phyloP scores from a whole-genome alignment of 2,888 invertebrate genomes.

The Macropis europaea region DNA sequence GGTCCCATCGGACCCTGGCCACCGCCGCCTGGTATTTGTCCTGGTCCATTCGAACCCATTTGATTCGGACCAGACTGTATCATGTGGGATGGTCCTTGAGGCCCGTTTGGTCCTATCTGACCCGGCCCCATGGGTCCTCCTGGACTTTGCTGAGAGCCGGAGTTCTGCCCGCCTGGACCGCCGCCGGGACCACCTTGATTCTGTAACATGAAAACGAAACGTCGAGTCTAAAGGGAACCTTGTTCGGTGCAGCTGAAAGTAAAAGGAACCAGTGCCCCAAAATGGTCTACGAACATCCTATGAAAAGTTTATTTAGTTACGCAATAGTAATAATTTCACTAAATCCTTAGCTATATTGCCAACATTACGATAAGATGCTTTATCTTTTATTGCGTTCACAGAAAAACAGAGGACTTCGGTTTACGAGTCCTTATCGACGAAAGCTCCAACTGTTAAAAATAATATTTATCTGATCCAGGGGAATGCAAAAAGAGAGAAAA shows the following conservation, averaged over 20 bases:
- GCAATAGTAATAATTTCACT: too few species aligned
- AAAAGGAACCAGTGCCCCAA: too few species aligned
- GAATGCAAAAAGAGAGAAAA: neutral
- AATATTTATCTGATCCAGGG: neutral
- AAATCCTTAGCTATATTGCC: too few species aligned
- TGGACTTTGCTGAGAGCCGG: conserved; percentile 72
- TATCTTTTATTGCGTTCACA: too few species aligned
- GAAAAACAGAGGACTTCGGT: neutral
- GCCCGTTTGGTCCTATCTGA: conserved; percentile 70
- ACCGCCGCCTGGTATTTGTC: conserved; percentile 60
- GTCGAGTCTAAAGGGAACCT: too few species aligned
- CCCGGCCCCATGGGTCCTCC: conserved; percentile 68
- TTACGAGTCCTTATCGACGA: neutral
- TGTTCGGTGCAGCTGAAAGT: too few species aligned
- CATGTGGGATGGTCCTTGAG: conserved; percentile 69
- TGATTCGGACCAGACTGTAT: conserved; percentile 62
- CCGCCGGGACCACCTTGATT: conserved; percentile 70
- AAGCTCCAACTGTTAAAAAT: neutral
- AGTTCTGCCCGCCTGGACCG: conserved; percentile 67
- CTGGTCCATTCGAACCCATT: conserved; percentile 62
- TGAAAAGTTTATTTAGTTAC: too few species aligned
- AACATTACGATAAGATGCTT: too few species aligned
- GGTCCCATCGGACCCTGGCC: conserved; percentile 68
- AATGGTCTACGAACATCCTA: too few species aligned
- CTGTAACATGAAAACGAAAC: conserved; percentile 51